Base-by-base conservation (phyloP, 2,113 vertebrate genomes). In the Sceloporus undulatus region DNA sequence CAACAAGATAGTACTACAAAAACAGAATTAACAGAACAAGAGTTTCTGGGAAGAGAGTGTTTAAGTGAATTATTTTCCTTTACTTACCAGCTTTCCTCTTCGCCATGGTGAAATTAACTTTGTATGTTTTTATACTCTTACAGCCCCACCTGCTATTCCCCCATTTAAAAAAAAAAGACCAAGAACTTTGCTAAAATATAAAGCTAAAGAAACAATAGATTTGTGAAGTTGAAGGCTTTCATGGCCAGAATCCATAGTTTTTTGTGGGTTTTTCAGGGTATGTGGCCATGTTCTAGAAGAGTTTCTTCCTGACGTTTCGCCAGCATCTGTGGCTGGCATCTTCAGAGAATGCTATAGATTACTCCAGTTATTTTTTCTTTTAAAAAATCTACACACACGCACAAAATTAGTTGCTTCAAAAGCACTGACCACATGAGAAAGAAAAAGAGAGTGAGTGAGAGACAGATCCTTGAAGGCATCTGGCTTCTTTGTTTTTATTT, bases 401-500 rank as follows among this genome's bases (percentile, higher is more conserved):
- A 62, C 13, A 62, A 13, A 23, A 86, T 90, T 82, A 93, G 82
- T 80, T 81, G 27, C 93, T 95, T 89, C 73, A 94, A 90, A 18
- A 71, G 66, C 80, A 89, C 85, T 65, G 89, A 90, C 88, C 91
- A 86, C 84, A 92, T 75, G 88, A 91, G 65, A 52, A 71, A 71
- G 29, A 27, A 29, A 27, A 10, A 29, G 25, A 29, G 68, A 29
- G 27, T 2, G 68, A 79, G 77, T 16, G 59, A 62, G 59, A 16
- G 59, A 48, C 40, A 42, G 23, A 48, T 14, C 7, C 52, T n/a
- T 29, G 25, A 73, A 29, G 86, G 91, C 79, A 56, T 90, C 29
- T 88, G 23, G 90, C 92, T 95, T 81, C 65, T 88, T 25, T 79
- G 94, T 93, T 93, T 85, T 34, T 29, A n/a, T 88, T 93, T 75